phyloP scores from a whole-genome alignment of 2,888 invertebrate species.

The Cylindroiulus punctatus region DNA sequence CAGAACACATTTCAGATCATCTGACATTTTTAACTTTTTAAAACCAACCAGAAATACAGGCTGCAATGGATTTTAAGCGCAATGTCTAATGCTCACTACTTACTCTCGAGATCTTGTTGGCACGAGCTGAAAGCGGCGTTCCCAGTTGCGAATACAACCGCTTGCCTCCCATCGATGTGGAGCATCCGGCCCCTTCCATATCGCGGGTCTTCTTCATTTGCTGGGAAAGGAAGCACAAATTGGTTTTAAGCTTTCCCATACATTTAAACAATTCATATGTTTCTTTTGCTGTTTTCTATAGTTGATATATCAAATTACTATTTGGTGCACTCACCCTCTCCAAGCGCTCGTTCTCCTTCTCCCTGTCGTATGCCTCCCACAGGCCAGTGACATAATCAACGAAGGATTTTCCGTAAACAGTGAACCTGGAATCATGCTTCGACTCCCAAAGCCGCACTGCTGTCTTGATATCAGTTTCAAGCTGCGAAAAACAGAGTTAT shows the following conservation, averaged over 20 bases:
- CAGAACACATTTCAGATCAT: too few relatives aligned
- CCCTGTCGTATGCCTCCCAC: conserved; percentile 43
- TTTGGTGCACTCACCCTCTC: conserved; percentile 2
- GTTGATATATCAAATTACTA: too few relatives aligned
- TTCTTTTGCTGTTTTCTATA: too few relatives aligned
- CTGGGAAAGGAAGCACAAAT: not conserved
- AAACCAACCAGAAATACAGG: too few relatives aligned
- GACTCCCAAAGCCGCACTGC: conserved; percentile 3
- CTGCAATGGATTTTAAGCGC: too few relatives aligned
- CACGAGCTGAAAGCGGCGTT: not conserved
- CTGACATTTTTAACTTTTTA: too few relatives aligned
- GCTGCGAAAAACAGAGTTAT: not conserved
- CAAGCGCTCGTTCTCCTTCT: conserved; percentile 49
- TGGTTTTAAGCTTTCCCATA: not conserved
- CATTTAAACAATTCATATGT: not conserved
- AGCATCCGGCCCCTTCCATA: not conserved
- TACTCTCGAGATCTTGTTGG: not conserved
- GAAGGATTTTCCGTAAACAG: not conserved
- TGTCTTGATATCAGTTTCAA: not conserved
- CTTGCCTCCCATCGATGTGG: not conserved
- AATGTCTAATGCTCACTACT: not conserved
- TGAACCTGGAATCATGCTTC: not conserved
- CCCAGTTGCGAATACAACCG: not conserved
- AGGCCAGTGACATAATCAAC: not conserved
- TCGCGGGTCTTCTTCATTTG: not conserved